A percentile compares a stretch with the other conserved stretches of the same genome.
These are phyloP conservation scores for Microcebus tavaratra DNA, from an alignment of 2,113 vertebrate genomes.

Conservation along the genomic window DNA sequence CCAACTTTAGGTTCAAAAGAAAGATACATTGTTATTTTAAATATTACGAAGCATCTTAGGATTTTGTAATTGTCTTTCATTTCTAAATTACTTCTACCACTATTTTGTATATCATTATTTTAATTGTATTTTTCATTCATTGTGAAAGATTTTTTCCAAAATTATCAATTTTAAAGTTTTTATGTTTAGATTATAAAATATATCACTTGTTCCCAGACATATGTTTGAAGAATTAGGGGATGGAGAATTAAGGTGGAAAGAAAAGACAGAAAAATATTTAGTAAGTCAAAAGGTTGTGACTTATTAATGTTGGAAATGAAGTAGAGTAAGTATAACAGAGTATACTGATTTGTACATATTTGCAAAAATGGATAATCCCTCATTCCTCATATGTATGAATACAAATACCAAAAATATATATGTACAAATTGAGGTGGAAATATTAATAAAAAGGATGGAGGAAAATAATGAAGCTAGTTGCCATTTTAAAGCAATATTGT, in stretches of 20 bases:
- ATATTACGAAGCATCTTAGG: not conserved
- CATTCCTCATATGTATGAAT: not conserved
- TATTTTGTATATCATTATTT: not conserved
- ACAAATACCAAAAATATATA: not conserved
- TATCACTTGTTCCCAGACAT: not conserved
- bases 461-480: not conserved
- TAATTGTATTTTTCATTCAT: not conserved
- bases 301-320: not conserved
- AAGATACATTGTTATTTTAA: not conserved
- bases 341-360: not conserved
- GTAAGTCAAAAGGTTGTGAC: not conserved
- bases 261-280: not conserved
- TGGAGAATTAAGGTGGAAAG: not conserved
- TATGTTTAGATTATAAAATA: not conserved
- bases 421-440: not conserved
- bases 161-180: not conserved
- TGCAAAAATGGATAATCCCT: not conserved
- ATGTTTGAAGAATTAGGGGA: not conserved
- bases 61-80: not conserved
- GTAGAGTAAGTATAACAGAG: not conserved
- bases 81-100: not conserved
- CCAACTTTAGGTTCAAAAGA: not conserved
- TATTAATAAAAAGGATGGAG: not conserved
- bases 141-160: not conserved
- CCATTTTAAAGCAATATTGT: not conserved